phyloP scores from a whole-genome alignment of 2,113 vertebrate genomes.

The Irena cyanogastra region DNA sequence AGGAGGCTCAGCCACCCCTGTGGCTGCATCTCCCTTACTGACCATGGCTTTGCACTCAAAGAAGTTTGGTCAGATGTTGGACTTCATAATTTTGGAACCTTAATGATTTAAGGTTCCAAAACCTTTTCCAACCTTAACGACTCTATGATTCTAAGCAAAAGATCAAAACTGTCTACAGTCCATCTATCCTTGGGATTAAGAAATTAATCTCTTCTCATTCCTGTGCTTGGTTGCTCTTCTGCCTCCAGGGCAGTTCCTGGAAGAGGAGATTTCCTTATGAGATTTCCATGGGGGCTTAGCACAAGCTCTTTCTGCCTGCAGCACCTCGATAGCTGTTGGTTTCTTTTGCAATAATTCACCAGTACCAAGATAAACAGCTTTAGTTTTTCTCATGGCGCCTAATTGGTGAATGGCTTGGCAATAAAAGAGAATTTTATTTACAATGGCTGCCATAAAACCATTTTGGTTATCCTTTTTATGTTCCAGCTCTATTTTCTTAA shows the following conservation, averaged over 20 bases:
- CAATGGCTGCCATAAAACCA: accelerated
- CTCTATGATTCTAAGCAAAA: background rate
- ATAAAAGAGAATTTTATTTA: background rate
- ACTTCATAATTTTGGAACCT: background rate
- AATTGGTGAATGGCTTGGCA: too few species aligned
- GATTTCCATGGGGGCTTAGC: background rate
- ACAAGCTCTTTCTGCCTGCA: background rate
- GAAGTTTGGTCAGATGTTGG: background rate
- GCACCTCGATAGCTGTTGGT: background rate
- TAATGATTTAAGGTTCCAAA: background rate
- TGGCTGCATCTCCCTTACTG: too few species aligned
- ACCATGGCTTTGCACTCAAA: background rate
- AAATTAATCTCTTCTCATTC: background rate
- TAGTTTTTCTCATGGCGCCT: accelerated
- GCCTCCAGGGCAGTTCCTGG: background rate
- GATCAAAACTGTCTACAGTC: background rate
- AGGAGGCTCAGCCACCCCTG: background rate
- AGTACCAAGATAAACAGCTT: background rate
- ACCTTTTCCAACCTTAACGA: background rate
- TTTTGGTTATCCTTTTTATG: background rate
- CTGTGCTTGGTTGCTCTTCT: background rate
- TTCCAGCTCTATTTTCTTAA: background rate
- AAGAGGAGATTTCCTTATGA: background rate
- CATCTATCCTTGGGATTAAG: background rate
- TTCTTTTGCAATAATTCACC: background rate